Percentiles rank a stretch among this genome's conserved stretches.
phyloP scores from a whole-genome alignment of 1,140 invertebrate species.

The Stratiolaelaps scimitus region DNA sequence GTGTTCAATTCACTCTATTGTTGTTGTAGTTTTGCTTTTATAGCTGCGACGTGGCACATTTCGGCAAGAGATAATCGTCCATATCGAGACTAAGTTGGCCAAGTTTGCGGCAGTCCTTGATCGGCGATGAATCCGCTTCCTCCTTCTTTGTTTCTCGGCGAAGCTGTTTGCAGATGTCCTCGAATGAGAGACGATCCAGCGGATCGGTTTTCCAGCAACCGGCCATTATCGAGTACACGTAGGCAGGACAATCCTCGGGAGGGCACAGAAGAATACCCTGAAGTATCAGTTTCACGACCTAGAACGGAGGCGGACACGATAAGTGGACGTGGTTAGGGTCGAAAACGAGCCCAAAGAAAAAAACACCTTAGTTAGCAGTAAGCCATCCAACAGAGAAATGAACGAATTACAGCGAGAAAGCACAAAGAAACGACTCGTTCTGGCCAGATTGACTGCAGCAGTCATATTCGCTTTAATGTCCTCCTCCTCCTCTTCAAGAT shows the following conservation, averaged over 20 bases:
- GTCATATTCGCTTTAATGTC: too few species aligned
- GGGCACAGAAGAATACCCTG: constrained; percentile 69
- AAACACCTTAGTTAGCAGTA: too few species aligned
- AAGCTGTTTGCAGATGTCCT: constrained; percentile 55
- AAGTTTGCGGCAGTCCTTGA: too few species aligned
- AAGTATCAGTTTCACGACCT: constrained; percentile 67
- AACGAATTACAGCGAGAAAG: too few species aligned
- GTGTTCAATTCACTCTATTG: too few species aligned
- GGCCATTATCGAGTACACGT: constrained; percentile 65
- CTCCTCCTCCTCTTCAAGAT: too few species aligned
- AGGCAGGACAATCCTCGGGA: constrained; percentile 62
- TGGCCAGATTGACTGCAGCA: too few species aligned
- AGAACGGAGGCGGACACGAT: neutral
- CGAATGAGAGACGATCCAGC: constrained; percentile 58
- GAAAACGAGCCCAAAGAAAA: too few species aligned
- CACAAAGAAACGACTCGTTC: too few species aligned
- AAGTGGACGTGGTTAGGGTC: too few species aligned
- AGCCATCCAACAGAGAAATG: too few species aligned
- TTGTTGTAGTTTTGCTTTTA: neutral
- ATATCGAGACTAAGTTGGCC: constrained; percentile 11
- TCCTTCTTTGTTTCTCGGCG: neutral
- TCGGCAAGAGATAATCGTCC: constrained; percentile 20
- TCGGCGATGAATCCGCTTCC: too few species aligned
- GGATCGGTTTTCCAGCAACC: constrained; percentile 74
- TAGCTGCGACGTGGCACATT: constrained; percentile 5